Conservation (phyloP, 1,140 invertebrate species). For the Panagrolaimus sp. region DNA sequence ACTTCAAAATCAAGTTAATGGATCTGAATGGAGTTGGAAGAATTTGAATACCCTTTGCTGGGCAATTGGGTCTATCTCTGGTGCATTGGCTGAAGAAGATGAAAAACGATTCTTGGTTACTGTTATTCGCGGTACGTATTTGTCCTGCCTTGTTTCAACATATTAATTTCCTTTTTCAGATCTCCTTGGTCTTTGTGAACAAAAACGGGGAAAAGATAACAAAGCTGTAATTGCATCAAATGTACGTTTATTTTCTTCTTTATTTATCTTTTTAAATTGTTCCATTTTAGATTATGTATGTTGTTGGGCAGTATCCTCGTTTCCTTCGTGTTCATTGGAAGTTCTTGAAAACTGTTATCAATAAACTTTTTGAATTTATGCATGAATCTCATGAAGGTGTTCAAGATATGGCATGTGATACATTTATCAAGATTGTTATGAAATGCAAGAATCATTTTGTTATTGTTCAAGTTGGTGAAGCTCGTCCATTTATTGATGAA, state of each 20-base stretch:
- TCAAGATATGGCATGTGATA: conserved; percentile 92
- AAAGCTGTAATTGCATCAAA: conserved; percentile 99
- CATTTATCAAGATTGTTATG: conserved; percentile 99
- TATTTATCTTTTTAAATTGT: too few relatives aligned
- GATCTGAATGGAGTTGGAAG: conserved; percentile 99
- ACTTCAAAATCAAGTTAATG: conserved; percentile 96
- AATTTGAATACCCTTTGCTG: conserved; percentile 93
- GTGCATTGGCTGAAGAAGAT: conserved; percentile 97
- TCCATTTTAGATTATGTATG: conserved; percentile 99
- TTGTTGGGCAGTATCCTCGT: conserved; percentile 97
- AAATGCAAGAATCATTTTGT: conserved; percentile 98
- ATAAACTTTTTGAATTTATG: conserved; percentile 99
- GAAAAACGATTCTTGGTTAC: conserved; percentile 98
- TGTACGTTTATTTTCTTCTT: too few relatives aligned
- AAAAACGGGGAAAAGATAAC: conserved; percentile 99
- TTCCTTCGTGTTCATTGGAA: conserved; percentile 99
- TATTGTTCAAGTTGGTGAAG: conserved; percentile 82
- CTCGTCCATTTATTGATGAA: conserved; percentile 96
- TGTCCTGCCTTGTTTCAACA: neutral
- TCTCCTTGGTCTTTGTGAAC: conserved; percentile 92
- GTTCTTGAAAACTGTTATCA: conserved; percentile 99
- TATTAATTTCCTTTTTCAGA: conserved; percentile 64
- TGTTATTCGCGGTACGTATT: conserved; percentile 75
- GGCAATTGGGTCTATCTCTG: conserved; percentile 99
- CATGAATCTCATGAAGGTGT: conserved; percentile 99